Evolutionary conservation across 2,888 invertebrate genomes (phyloP).

Genomic region (Eubasilissa splendida): DNA sequence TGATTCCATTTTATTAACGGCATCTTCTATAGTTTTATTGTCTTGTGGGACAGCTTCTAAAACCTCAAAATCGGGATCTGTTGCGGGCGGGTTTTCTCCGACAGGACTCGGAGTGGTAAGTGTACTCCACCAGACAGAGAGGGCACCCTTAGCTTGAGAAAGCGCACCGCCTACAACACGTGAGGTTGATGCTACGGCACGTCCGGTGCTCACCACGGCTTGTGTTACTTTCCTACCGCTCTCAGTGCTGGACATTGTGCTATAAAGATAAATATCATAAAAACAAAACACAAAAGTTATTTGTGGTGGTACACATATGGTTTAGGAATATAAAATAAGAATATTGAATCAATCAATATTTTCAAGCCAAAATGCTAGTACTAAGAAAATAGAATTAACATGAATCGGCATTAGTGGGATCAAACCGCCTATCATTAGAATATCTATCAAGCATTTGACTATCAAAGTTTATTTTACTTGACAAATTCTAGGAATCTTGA

Average conservation of each 20-base stretch:
- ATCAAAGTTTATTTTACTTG: too few species aligned
- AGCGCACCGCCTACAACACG: constrained; percentile 82
- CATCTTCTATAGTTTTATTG: constrained; percentile 26
- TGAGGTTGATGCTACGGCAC: constrained; percentile 81
- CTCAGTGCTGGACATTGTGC: constrained; percentile 95
- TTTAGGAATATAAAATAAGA: too few species aligned
- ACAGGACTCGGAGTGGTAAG: constrained; percentile 73
- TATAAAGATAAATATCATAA: constrained; percentile 62
- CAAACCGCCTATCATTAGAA: too few species aligned
- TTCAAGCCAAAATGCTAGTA: too few species aligned
- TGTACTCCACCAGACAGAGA: constrained; percentile 90
- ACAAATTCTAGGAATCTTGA: not conserved
- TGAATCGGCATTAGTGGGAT: too few species aligned
- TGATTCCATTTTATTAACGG: constrained; percentile 3
- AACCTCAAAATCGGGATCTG: constrained; percentile 53
- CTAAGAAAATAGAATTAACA: too few species aligned
- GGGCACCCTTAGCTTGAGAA: constrained; percentile 90
- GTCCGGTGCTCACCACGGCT: constrained; percentile 91
- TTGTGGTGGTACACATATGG: too few species aligned
- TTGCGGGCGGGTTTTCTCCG: constrained; percentile 48
- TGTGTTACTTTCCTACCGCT: constrained; percentile 94
- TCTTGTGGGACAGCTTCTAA: constrained; percentile 51
- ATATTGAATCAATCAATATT: too few species aligned
- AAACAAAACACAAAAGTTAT: not conserved
- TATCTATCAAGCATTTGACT: too few species aligned